Base-by-base conservation (phyloP, 2,888 invertebrate genomes). In the Drosophila neonasuta region DNA sequence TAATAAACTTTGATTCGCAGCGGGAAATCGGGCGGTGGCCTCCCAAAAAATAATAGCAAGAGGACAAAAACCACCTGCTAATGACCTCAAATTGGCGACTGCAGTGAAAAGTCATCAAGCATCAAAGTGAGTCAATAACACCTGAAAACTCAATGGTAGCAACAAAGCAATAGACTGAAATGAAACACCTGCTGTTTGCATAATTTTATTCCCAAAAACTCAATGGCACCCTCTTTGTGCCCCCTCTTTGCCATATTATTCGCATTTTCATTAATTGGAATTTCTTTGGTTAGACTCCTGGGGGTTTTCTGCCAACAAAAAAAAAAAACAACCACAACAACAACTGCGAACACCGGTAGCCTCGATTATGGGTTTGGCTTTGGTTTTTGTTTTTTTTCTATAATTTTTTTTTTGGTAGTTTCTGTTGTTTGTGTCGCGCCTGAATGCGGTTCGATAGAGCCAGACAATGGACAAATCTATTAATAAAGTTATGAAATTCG, bases 211-310 rank as follows among this genome's bases (percentile, higher is more conserved):
- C 54, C 56, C 45, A 10, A 41, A 51, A 59, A 51, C 39, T 42
- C 15, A 41, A 30, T 49, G 56, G 32, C 8, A 20, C n/a, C 7
- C 30, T 9, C 30, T 15, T n/a, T n/a, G 7, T n/a, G 42, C 8
- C 17, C 48, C 11, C 24, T 9, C 20, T 54, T 57, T 59, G 57
- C 67, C 60, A 67, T 67, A 48, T 56, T 70, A 68, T 74, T 72
- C 67, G 61, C 69, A 77, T 77, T 86, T 72, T 80, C 86, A 85
- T 87, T 86, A 87, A 82, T 80, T 80, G 85, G 72, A 80, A 86
- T 82, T 83, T 86, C 81, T 77, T 81, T 68, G 66, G 52, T 54
- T 71, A 61, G 64, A 64, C 80, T 58, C 68, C 66, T 66, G 70
- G 42, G 52, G 34, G 50, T 63, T 60, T 58, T 39, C 41, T 39